Conservation (phyloP, 2,797 vertebrate genomes). For the Pseudomugil gertrudae region DNA sequence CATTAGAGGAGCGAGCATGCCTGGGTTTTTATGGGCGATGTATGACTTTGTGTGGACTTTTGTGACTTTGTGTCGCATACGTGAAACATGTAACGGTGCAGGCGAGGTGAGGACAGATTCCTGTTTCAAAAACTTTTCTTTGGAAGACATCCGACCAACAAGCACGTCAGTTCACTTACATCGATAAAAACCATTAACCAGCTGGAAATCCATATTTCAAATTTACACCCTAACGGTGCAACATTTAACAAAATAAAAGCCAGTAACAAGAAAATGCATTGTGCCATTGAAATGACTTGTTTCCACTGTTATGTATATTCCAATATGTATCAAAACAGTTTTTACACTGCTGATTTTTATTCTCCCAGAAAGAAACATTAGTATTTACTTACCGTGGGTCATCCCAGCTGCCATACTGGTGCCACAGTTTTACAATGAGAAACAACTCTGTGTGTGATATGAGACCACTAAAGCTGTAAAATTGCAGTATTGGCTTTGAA, state of each 20-base stretch:
- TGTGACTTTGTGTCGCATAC: background rate
- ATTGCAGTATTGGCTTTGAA: no score
- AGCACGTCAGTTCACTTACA: conserved; percentile 13
- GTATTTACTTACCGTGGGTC: no score
- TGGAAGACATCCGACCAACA: conserved; percentile 2
- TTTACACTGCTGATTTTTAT: no score
- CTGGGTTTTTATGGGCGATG: conserved; percentile 34
- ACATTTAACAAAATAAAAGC: background rate
- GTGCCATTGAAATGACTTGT: no score
- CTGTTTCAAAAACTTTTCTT: conserved; percentile 25
- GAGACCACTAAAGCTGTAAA: no score
- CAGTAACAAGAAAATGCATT: no score
- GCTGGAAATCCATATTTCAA: conserved; percentile 11
- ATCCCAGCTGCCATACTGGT: no score
- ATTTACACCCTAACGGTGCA: background rate
- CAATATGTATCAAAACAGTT: no score
- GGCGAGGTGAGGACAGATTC: conserved; percentile 5
- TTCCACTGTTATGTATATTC: no score
- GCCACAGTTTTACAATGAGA: no score
- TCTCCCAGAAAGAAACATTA: no score
- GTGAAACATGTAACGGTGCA: conserved; percentile 3
- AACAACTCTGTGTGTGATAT: no score
- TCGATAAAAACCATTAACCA: conserved; percentile 7
- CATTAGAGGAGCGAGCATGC: conserved; percentile 30
- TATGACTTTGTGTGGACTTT: conserved; percentile 27